Evolutionary conservation across 2,888 invertebrate species (phyloP).

Genomic region (Acanthosepion esculentum): DNA sequence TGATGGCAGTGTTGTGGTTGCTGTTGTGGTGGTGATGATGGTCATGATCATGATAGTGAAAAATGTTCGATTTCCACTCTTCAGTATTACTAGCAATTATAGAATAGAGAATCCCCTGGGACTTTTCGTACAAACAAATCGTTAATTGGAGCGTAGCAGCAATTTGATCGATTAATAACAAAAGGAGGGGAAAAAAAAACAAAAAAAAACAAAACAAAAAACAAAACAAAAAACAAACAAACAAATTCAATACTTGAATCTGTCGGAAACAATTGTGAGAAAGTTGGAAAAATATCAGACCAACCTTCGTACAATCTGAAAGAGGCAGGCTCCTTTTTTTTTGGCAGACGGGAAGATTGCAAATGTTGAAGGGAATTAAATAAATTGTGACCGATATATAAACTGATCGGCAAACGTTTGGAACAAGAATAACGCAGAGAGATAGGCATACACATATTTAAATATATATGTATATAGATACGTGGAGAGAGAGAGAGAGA

Average conservation of each 20-base stretch:
- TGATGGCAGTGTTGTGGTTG: no score
- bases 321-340: not conserved
- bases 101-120: not conserved
- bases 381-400: no score
- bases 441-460: not conserved
- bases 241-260: not conserved
- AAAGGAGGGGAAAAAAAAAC: not conserved
- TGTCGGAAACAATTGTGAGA: not conserved
- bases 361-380: no score
- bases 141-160: not conserved
- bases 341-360: no score
- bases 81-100: not conserved
- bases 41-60: no score
- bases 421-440: not conserved
- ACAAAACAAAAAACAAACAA: no score
- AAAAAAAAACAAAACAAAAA: no score
- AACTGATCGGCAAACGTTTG: not conserved
- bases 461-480: not conserved
- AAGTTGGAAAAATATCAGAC: not conserved
- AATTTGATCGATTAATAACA: not conserved
- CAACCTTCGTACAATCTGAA: not conserved
- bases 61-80: no score
- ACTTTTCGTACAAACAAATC: not conserved
- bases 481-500: not conserved
- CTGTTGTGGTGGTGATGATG: no score